Conservation (phyloP, 1,140 invertebrate genomes). For the Latrodectus geometricus region DNA sequence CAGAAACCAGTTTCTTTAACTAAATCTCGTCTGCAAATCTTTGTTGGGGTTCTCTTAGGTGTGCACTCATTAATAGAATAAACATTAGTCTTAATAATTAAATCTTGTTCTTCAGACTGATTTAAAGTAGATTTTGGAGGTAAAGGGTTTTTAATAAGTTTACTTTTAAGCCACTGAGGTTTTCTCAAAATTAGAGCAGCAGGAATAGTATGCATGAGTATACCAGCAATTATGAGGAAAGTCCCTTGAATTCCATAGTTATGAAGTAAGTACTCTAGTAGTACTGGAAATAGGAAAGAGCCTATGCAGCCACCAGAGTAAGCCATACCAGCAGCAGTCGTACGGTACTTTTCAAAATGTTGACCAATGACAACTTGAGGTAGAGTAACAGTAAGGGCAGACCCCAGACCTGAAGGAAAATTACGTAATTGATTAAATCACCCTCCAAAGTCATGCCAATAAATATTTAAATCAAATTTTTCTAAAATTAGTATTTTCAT, state of each 20-base stretch:
- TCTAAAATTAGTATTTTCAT: neutral
- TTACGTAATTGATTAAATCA: neutral
- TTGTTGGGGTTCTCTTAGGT: neutral
- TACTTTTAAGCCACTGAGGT: conserved; percentile 41
- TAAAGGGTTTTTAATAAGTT: neutral
- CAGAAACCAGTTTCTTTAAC: no score
- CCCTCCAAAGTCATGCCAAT: no score
- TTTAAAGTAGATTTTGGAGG: neutral
- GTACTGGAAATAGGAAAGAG: conserved; percentile 67
- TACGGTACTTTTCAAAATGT: conserved; percentile 48
- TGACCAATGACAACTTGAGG: conserved; percentile 61
- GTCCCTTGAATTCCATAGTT: conserved; percentile 64
- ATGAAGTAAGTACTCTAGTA: conserved; percentile 64
- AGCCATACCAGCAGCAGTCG: conserved; percentile 63
- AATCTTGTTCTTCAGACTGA: no score
- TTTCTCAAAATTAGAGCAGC: conserved; percentile 75
- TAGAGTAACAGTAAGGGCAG: conserved; percentile 10
- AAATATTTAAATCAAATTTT: neutral
- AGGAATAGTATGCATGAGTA: conserved; percentile 77
- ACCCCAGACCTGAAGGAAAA: conserved; percentile 31
- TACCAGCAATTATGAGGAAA: conserved; percentile 80
- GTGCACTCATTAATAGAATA: neutral
- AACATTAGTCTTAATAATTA: neutral
- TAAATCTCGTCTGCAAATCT: no score
- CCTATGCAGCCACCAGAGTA: conserved; percentile 68